phyloP scores from a whole-genome alignment of 1,140 invertebrate genomes.

The Lysiphlebus fabarum region DNA sequence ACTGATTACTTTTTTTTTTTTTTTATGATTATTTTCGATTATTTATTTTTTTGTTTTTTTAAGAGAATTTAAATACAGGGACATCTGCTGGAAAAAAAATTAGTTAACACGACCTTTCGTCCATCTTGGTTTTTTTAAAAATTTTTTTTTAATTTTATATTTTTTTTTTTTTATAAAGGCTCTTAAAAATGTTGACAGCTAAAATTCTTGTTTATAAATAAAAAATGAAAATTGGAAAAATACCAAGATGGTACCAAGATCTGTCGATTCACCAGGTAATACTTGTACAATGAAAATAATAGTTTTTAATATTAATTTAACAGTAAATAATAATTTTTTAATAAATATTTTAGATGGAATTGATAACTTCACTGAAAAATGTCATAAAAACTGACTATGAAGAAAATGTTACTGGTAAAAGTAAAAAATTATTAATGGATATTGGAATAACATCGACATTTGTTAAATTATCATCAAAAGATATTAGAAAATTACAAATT shows the following conservation, averaged over 20 bases:
- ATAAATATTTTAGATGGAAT: constrained; percentile 17
- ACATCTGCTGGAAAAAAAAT: no score
- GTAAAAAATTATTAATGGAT: constrained; percentile 30
- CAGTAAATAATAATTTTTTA: constrained; percentile 9
- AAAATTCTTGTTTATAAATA: constrained; percentile 1
- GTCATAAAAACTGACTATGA: constrained; percentile 39
- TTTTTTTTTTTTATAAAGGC: no score
- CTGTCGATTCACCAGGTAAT: constrained; percentile 46
- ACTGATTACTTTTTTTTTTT: no score
- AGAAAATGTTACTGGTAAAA: constrained; percentile 35
- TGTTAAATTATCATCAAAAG: constrained; percentile 32
- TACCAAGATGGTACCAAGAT: constrained; percentile 49
- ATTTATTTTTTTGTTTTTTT: no score
- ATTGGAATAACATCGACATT: constrained; percentile 45
- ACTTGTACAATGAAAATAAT: not conserved
- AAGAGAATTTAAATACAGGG: no score
- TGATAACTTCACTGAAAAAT: constrained; percentile 35
- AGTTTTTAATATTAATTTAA: constrained; percentile 1
- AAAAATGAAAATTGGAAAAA: constrained; percentile 14
- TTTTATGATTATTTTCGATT: no score
- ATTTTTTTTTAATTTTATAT: no score
- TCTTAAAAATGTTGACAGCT: constrained; percentile 11
- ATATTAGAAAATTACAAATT: constrained; percentile 34
- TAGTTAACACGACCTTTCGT: no score
- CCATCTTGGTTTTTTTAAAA: no score